phyloP scores from a whole-genome alignment of 2,888 invertebrate genomes.

The Tetropium fuscum region DNA sequence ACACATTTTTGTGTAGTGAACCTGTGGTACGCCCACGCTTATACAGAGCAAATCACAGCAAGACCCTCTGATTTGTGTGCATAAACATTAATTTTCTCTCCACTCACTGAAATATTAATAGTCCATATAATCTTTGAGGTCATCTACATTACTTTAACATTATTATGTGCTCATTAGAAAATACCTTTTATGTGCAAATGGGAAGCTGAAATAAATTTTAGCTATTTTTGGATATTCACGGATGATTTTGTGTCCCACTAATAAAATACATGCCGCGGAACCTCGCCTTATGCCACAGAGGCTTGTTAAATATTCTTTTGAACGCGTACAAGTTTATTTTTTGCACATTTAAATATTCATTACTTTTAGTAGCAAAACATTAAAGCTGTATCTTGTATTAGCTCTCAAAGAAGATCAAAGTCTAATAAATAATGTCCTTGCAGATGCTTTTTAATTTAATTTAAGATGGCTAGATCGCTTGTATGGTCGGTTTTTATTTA shows the following conservation, averaged over 20 bases:
- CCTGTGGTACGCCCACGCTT: too few relatives aligned
- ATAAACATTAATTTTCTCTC: too few relatives aligned
- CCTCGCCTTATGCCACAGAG: background rate
- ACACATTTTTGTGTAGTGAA: too few relatives aligned
- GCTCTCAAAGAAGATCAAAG: conserved; percentile 19
- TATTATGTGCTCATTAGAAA: too few relatives aligned
- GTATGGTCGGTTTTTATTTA: conserved; percentile 50
- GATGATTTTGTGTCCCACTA: background rate
- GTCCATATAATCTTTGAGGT: too few relatives aligned
- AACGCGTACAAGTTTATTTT: conserved; percentile 4
- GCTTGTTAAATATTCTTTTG: conserved; percentile 5
- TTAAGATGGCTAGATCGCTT: conserved; percentile 46
- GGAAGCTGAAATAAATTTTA: too few relatives aligned
- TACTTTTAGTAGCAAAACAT: conserved; percentile 8
- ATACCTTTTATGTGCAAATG: too few relatives aligned
- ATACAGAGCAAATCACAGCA: too few relatives aligned
- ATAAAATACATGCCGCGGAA: background rate
- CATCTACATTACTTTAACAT: too few relatives aligned
- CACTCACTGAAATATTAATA: too few relatives aligned
- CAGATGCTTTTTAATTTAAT: conserved; percentile 52
- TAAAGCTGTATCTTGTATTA: background rate
- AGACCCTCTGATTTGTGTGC: too few relatives aligned
- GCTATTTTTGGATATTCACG: too few relatives aligned
- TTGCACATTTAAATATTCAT: conserved; percentile 4
- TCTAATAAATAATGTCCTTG: conserved; percentile 46